phyloP scores from a whole-genome alignment of 2,113 vertebrate genomes.

The Rhagologus leucostigma region DNA sequence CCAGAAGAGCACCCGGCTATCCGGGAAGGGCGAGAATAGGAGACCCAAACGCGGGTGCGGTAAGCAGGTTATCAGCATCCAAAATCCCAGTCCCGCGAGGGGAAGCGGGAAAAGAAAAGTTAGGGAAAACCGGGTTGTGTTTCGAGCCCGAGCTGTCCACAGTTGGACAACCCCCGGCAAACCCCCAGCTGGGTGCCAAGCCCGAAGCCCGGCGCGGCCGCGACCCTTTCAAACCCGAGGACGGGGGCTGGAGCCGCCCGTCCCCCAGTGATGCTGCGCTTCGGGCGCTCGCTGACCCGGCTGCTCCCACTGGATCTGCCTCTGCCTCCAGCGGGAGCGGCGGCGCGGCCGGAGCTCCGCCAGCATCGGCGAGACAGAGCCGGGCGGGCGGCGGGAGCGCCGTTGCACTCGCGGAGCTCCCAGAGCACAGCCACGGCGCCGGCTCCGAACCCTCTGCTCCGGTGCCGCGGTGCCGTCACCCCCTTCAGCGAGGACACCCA shows the following conservation, averaged over 20 bases:
- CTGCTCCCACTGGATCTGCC: not conserved
- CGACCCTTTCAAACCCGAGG: not conserved
- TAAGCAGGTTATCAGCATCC: not conserved
- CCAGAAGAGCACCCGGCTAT: not conserved
- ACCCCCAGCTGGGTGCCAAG: not conserved
- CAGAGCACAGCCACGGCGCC: not conserved
- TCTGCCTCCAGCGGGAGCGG: not conserved
- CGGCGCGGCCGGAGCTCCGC: not conserved
- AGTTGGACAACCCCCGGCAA: accelerated
- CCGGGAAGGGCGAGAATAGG: not conserved
- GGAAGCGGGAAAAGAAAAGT: not conserved
- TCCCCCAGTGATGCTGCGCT: not conserved
- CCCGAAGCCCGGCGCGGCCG: not conserved
- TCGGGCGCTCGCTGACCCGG: not conserved
- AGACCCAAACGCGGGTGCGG: not conserved
- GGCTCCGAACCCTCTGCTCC: not conserved
- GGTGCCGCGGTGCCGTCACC: not conserved
- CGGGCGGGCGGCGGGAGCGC: not conserved
- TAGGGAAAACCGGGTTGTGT: not conserved
- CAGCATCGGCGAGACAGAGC: not conserved
- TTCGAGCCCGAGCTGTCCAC: not conserved
- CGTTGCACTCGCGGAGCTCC: not conserved
- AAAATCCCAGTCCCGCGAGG: not conserved
- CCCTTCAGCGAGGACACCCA: not conserved
- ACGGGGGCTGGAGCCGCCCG: not conserved